Base-by-base conservation (phyloP, 1,140 invertebrate genomes). In the Ptiloglossa arizonensis region DNA sequence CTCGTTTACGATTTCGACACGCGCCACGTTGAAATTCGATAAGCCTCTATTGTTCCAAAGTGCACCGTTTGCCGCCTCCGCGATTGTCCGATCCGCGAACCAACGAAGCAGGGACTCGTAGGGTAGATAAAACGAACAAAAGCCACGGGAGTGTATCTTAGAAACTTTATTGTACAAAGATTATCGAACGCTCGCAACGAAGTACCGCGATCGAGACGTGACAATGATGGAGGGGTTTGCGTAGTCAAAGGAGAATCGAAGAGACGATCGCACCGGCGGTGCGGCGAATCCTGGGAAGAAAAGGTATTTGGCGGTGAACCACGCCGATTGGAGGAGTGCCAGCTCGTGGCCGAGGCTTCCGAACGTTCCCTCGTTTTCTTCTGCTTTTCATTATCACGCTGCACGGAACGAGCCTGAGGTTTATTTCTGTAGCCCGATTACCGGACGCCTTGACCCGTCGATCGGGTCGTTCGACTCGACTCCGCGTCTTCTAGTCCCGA, bases 111-210 rank as follows among this genome's bases (percentile, higher is more conserved):
- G 27, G 11, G 41, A 11, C 19, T 35, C 8, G 44, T 5, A 60
- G 68, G 41, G 57, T n/a, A n/a, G n/a, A n/a, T n/a, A n/a, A 19
- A 48, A 54, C n/a, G 29, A 24, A 52, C 13, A 41, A 81, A 32
- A 50, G 27, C 68, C n/a, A 63, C 38, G 19, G 38, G 52, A 56
- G 27, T n/a, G n/a, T 69, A 62, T 78, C 52, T 72, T 82, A 74
- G 38, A 74, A 71, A 79, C 22, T 84, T 84, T 80, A 84, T 82
- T 84, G 27, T 79, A 84, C 80, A 84, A 84, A 83, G 80, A 66
- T 82, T 66, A 82, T 59, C 48, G 52, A 54, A 46, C 15, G 56
- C 35, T 44, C n/a, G 24, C n/a, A 38, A 17, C 19, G 44, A 80
- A 48, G 41, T 63, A n/a, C 50, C 29, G 29, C 32, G 48, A 13